Conservation (phyloP, 2,797 vertebrate species). For the Catamblyrhynchus diadema region DNA sequence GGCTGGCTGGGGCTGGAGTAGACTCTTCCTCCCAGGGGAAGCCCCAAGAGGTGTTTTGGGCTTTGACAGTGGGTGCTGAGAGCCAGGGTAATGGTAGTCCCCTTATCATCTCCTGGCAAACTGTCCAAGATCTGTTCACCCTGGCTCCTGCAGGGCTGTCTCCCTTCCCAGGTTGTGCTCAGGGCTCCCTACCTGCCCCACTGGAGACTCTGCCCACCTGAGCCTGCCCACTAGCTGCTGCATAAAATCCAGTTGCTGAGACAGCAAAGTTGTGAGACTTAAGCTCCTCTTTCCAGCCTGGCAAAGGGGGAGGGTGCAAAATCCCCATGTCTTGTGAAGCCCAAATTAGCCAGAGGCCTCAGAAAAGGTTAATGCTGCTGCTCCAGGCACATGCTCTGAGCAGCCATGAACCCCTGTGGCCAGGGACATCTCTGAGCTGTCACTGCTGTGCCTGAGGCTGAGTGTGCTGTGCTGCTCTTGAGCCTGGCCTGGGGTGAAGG, state of each 20-base stretch:
- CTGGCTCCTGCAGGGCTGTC: neutral
- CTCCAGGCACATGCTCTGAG: fast-evolving
- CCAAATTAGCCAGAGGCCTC: neutral
- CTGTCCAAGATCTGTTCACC: fast-evolving
- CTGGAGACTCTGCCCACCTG: neutral
- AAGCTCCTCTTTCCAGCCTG: neutral
- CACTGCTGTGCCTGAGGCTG: neutral
- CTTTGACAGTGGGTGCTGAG: neutral
- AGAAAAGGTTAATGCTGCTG: neutral
- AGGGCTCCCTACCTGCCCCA: neutral
- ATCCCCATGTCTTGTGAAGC: neutral
- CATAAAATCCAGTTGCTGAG: neutral
- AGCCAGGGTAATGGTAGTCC: fast-evolving
- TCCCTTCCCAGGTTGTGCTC: neutral
- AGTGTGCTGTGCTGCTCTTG: neutral
- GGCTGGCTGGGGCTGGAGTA: neutral
- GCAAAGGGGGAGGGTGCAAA: neutral
- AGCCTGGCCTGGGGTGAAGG: neutral
- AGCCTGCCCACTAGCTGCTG: neutral
- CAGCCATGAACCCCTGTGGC: neutral
- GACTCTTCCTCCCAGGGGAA: neutral
- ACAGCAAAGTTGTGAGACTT: neutral
- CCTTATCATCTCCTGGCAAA: fast-evolving
- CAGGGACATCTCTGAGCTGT: neutral
- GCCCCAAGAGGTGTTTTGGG: neutral